A percentile compares a stretch with the other conserved stretches of the same genome.
phyloP scores from a whole-genome alignment of 2,797 vertebrate species.

The Moxostoma hubbsi region DNA sequence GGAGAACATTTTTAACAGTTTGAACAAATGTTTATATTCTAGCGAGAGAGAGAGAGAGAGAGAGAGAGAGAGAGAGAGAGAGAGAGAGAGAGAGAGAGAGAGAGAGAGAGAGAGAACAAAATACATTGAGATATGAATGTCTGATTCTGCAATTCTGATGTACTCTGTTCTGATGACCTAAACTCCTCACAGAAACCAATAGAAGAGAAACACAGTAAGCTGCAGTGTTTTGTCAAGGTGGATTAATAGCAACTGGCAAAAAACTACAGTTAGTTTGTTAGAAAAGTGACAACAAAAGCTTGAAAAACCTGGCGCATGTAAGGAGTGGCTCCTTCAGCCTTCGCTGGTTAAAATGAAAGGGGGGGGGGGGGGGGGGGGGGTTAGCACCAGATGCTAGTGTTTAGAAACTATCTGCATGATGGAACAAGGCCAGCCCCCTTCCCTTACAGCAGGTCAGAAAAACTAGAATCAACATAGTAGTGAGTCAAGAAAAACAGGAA shows the following conservation, averaged over 20 bases:
- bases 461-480: constrained; percentile 42
- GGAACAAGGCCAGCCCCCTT: constrained; percentile 77
- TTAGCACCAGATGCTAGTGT: constrained; percentile 74
- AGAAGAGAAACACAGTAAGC: not conserved
- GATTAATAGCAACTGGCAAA: not conserved
- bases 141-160: no score
- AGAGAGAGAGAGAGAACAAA: not conserved
- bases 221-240: not conserved
- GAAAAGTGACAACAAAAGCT: constrained; percentile 40
- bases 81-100: no score
- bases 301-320: constrained; percentile 44
- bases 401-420: constrained; percentile 81
- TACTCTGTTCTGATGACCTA: not conserved
- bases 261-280: constrained; percentile 35
- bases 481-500: constrained; percentile 21
- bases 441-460: constrained; percentile 58
- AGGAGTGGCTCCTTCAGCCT: constrained; percentile 52
- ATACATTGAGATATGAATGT: not conserved
- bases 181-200: not conserved
- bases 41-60: no score
- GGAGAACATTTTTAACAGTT: no score
- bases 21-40: no score
- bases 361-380: constrained; percentile 47
- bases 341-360: constrained; percentile 60
- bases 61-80: no score